Evolutionary conservation across 2,888 invertebrate species (phyloP), one percentile per base, ranked within the genome.

Genomic region (Tiliacea aurago): DNA sequence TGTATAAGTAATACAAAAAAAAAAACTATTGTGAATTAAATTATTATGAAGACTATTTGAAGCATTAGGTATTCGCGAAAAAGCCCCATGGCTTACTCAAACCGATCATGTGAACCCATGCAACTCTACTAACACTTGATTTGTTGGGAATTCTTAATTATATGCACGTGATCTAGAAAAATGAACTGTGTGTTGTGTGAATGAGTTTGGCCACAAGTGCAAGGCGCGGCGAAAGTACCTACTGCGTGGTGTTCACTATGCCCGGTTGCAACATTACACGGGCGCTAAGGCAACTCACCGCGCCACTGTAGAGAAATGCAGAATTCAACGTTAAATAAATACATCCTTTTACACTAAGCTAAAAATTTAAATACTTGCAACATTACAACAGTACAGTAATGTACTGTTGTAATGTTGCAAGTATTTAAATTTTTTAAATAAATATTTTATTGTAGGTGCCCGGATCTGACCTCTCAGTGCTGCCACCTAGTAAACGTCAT

Each of bases 201-300:
- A 61, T 80, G 51, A 80, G 11, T 69, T 43, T 15, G 53, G 56
- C 47, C 47, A n/a, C n/a, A n/a, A n/a, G n/a, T n/a, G n/a, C n/a
- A 43, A 53, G 47, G 23, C 56, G 33, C 23, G 47, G 78, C 56
- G 69, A 74, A 79, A 79, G 75, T 74, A n/a, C n/a, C n/a, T n/a
- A 41, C 41, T 18, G 45, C 49, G 55, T 41, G 59, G 58, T 33
- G 41, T 18, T 67, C 41, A n/a, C 20, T 43, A 20, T 20, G 53
- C 55, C 51, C 43, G 15, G 58, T 70, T 78, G 59, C 73, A 56
- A 68, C 28, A 72, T 23, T 28, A 72, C 33, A 67, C 69, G 70
- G 62, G 23, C 28, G n/a, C 66, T 68, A 55, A 79, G 64, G 68
- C 68, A 68, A 73, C 49, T 11, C 10, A n/a, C 33, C 37, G 53